Base-by-base conservation (phyloP, 2,888 invertebrate genomes). In the Drepanosiphum platanoidis region DNA sequence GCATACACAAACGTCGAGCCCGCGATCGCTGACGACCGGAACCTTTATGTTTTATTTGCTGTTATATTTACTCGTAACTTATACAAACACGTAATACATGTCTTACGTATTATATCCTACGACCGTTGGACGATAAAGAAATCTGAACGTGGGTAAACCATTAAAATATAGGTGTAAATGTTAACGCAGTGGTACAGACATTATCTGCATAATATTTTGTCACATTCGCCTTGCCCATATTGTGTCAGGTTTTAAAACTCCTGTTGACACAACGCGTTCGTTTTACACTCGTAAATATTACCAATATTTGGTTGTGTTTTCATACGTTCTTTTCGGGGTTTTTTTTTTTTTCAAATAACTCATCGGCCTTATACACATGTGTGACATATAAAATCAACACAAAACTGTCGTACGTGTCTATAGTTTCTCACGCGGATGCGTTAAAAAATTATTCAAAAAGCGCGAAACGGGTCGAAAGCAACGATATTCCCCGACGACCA, bases 141-240 rank as follows among this genome's bases (percentile, higher is more conserved):
- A 71, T 61, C 70, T 58, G 30, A 70, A 71, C 81, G 81, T 70
- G 81, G 81, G 81, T 18, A 80, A 80, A 80, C 79, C 66, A 36
- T 71, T 81, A 81, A 58, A 81, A 71, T 81, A 81, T 34, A 71
- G 71, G 58, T 71, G 81, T 81, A 80, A 80, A 70, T 80, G 34
- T 80, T 70, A 81, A 81, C 61, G 61, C 71, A 71, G 36, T 71
- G 58, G 64, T 30, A 61, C 36, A 30, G 30, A 72, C 22, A 72
- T 7, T 80, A 75, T 68, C 32, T 68, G 5, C n/a, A 32, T 27
- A 30, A 70, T 58, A 81, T 81, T 81, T 81, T 81, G 70, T 81
- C 80, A 71, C 80, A 36, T 71, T 52, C 1, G 58, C 70, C 58
- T 36, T 71, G 70, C 80, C 80, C 30, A 36, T 70, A 70, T 58